Conservation (phyloP, 1,140 invertebrate species). For the Tachypleus tridentatus region DNA sequence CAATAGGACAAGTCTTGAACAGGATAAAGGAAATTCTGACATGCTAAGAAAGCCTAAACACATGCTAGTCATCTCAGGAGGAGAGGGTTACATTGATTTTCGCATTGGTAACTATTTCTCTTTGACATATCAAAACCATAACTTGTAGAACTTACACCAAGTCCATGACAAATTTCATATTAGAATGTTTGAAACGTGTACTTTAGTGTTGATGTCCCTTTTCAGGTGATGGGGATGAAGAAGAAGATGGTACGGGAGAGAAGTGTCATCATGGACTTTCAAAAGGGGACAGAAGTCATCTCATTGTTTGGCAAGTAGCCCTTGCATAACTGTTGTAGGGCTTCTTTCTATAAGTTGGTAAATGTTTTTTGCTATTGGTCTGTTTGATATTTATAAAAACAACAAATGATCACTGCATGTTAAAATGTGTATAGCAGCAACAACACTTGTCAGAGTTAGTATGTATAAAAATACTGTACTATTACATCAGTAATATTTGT, state of each 20-base stretch:
- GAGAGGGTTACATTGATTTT: conserved; percentile 99
- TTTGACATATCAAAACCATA: too few species aligned
- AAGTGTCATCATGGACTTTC: conserved; percentile 27
- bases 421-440: too few species aligned
- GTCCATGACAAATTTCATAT: neutral
- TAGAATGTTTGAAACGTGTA: neutral
- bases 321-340: too few species aligned
- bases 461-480: too few species aligned
- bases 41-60: conserved; percentile 29
- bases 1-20: too few species aligned
- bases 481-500: too few species aligned
- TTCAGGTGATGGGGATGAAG: conserved; percentile 13
- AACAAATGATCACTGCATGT: too few species aligned
- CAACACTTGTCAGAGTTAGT: too few species aligned
- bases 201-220: neutral
- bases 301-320: conserved; percentile 60
- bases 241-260: conserved; percentile 22
- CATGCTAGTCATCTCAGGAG: conserved; percentile 87
- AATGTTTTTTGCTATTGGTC: too few species aligned
- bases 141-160: neutral
- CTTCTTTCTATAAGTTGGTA: too few species aligned
- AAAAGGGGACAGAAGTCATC: conserved; percentile 66
- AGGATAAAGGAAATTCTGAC: too few species aligned
- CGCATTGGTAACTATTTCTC: conserved; percentile 45
- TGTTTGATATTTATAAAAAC: too few species aligned